phyloP scores from a whole-genome alignment of 2,888 invertebrate genomes.

The Choreutis nemorana region DNA sequence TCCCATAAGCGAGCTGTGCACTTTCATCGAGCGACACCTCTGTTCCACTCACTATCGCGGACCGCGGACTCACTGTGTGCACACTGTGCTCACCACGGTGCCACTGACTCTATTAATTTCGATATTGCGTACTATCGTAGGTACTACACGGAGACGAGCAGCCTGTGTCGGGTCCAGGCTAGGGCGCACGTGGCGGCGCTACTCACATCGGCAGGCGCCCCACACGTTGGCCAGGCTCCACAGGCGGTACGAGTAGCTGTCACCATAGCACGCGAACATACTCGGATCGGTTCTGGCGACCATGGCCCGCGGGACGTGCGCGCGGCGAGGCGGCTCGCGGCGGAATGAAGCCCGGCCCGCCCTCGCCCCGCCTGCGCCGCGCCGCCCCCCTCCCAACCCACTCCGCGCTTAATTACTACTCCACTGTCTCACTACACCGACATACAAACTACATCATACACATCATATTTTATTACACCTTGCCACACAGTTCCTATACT shows the following conservation, averaged over 20 bases:
- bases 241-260: slow-evolving; percentile 79
- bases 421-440: slow-evolving; percentile 16
- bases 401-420: slow-evolving; percentile 44
- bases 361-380: slow-evolving; percentile 17
- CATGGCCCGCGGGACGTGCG: slow-evolving; percentile 72
- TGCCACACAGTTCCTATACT: slow-evolving; percentile 11
- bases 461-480: slow-evolving; percentile 19
- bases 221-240: slow-evolving; percentile 81
- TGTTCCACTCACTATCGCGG: slow-evolving; percentile 25
- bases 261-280: slow-evolving; percentile 77
- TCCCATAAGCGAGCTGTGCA: slow-evolving; percentile 61
- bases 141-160: slow-evolving; percentile 37
- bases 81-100: slow-evolving; percentile 9
- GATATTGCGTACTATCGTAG: too few species aligned
- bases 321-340: slow-evolving; percentile 55
- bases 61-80: slow-evolving; percentile 28
- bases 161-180: slow-evolving; percentile 42
- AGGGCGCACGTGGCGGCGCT: too few species aligned
- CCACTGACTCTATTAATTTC: too few species aligned
- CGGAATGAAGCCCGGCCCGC: slow-evolving; percentile 44
- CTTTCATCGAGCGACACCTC: slow-evolving; percentile 54
- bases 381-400: slow-evolving; percentile 20
- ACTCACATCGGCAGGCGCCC: slow-evolving; percentile 80
- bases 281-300: slow-evolving; percentile 83
- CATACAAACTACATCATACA: slow-evolving; percentile 9